Evolutionary conservation across 2,888 invertebrate species (phyloP).

Genomic region (Drosophila borborema): DNA sequence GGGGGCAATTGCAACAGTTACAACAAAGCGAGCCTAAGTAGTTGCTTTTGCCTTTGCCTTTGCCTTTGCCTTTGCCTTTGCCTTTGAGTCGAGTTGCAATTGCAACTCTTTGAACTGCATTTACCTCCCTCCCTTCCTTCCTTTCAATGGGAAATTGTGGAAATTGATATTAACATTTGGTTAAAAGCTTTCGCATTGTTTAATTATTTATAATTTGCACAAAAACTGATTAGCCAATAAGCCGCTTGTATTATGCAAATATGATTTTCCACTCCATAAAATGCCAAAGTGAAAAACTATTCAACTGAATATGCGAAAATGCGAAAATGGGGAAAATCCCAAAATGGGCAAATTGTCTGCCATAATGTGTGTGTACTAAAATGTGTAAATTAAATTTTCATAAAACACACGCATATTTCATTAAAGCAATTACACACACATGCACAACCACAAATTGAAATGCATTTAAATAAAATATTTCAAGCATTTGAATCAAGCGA

Average conservation of each 20-base stretch:
- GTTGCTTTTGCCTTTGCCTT: slow-evolving; percentile 46
- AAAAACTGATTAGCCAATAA: slow-evolving; percentile 61
- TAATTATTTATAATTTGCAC: slow-evolving; percentile 44
- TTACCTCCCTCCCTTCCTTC: not conserved
- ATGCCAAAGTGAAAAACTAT: slow-evolving; percentile 16
- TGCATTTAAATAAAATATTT: slow-evolving; percentile 53
- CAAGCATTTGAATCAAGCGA: slow-evolving; percentile 27
- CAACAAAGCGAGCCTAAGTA: slow-evolving; percentile 69
- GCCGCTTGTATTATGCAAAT: slow-evolving; percentile 39
- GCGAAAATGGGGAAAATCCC: not conserved
- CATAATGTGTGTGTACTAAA: slow-evolving; percentile 10
- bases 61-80: slow-evolving; percentile 36
- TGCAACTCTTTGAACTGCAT: slow-evolving; percentile 45
- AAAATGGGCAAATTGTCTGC: slow-evolving; percentile 16
- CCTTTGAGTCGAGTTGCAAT: slow-evolving; percentile 9
- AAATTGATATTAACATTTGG: slow-evolving; percentile 39
- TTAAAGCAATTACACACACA: slow-evolving; percentile 63
- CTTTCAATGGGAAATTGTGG: slow-evolving; percentile 8
- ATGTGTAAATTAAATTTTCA: slow-evolving; percentile 63
- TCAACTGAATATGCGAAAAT: slow-evolving; percentile 12
- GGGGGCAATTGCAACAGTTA: slow-evolving; percentile 8
- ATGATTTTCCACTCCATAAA: slow-evolving; percentile 40
- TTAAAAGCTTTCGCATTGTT: slow-evolving; percentile 28
- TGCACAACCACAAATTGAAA: slow-evolving; percentile 50
- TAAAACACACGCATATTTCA: slow-evolving; percentile 39